Evolutionary conservation across 92 coral and sea anemone genomes (phyloP), one percentile per base, ranked within the genome.

Genomic region (Palythoa caribaeorum): DNA sequence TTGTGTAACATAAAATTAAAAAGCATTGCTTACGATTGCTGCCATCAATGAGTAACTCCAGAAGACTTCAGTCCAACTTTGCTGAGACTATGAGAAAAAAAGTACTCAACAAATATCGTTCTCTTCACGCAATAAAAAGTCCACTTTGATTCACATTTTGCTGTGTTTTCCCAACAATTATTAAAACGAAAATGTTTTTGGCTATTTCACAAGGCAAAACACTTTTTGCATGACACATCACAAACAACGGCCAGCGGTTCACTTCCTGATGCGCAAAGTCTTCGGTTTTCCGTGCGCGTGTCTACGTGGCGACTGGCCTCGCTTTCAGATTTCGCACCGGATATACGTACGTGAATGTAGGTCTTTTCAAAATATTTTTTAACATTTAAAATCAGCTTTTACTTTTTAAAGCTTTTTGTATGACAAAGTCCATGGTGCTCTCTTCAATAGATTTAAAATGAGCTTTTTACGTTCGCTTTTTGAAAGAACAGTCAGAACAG

Each of bases 301-400:
- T 65, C 76, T 65, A 81, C 86, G 86, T 81, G 86, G 86, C 73
- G 21, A 47, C 38, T 17, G 44, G 85, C 85, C 85, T 80, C 85
- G 73, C n/a, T 60, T 40, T 62, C 74, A 19, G 40, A 73, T 40
- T 20, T 15, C 15, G 57, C 38, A 55, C 69, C 36, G 71, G 39
- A 79, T 2, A 65, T 35, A n/a, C 71, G 12, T 5, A 14, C 60
- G 60, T 8, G 47, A 40, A 40, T 40, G 6, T 40, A 5, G 47
- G 47, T 40, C 47, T 40, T 40, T 2, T 44, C 50, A 44, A 5
- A 44, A 44, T 44, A 5, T 44, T 44, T 44, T 44, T 4, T 4
- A 44, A 44, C 50, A 44, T 4, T 44, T 44, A 44, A 44, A 44
- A 44, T 44, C 50, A 44, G 7, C 7, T 44, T 44, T 44, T 8